These are phyloP conservation scores for Drosophila varians DNA, from an alignment of 1,140 invertebrate genomes.

Conservation along the genomic window DNA sequence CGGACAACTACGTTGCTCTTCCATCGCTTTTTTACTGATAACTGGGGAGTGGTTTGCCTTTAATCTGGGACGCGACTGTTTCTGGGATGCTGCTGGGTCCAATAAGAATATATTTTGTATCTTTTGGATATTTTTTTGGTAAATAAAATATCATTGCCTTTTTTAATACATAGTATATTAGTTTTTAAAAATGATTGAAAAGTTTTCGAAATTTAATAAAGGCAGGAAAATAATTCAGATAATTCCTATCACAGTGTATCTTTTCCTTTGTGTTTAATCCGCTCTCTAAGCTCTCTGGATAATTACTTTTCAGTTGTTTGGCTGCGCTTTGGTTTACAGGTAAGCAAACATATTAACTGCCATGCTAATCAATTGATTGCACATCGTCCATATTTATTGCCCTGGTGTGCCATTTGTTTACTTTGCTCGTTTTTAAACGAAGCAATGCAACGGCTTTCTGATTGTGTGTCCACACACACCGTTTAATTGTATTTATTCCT, in stretches of 20 bases:
- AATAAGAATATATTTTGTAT: too few relatives aligned
- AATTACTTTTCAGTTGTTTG: constrained; percentile 34
- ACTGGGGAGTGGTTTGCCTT: neutral
- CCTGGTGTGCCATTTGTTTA: constrained; percentile 24
- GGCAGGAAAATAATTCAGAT: too few relatives aligned
- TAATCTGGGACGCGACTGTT: constrained; percentile 25
- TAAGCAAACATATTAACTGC: constrained; percentile 54
- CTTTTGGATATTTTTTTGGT: too few relatives aligned
- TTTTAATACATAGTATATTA: too few relatives aligned
- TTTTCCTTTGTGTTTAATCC: neutral
- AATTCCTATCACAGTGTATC: too few relatives aligned
- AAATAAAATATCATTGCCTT: too few relatives aligned
- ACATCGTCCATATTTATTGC: constrained; percentile 25
- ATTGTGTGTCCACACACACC: neutral
- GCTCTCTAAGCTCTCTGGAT: neutral
- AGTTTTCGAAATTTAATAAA: too few relatives aligned
- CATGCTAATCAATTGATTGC: constrained; percentile 55
- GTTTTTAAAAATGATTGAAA: too few relatives aligned
- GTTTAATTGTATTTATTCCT: constrained; percentile 16
- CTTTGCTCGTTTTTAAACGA: constrained; percentile 11
- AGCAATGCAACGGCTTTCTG: constrained; percentile 15
- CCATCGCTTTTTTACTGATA: constrained; percentile 13
- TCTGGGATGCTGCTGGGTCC: neutral
- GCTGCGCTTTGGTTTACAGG: constrained; percentile 41
- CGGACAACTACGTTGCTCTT: constrained; percentile 6